phyloP scores from a whole-genome alignment of 2,113 vertebrate species.

The Castor canadensis region DNA sequence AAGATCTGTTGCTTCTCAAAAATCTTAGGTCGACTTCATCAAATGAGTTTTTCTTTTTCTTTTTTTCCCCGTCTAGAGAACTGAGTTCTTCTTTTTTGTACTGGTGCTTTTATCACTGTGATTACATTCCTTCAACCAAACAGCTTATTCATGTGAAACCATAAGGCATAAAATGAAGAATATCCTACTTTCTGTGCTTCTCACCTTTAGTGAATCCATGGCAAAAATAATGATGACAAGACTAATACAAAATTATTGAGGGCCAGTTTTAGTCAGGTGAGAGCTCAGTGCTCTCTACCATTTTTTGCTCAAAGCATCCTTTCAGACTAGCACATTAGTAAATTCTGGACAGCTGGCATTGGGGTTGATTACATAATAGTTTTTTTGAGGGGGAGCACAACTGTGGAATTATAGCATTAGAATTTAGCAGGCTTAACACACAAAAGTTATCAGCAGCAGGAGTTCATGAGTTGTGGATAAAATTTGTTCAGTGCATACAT shows the following conservation, averaged over 20 bases:
- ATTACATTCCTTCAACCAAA: background rate
- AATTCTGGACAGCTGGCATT: slow-evolving; percentile 44
- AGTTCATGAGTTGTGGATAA: slow-evolving; percentile 35
- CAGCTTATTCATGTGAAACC: background rate
- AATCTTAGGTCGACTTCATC: slow-evolving; percentile 17
- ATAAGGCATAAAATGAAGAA: background rate
- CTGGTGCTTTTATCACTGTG: slow-evolving; percentile 40
- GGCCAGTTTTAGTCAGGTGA: background rate
- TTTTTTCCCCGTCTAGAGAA: background rate
- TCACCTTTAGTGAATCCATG: background rate
- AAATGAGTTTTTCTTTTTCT: background rate
- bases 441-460: slow-evolving; percentile 60
- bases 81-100: background rate
- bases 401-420: slow-evolving; percentile 76
- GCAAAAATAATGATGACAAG: slow-evolving; percentile 32
- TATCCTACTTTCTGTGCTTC: background rate
- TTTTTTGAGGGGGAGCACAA: slow-evolving; percentile 17
- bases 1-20: slow-evolving; percentile 37
- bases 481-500: slow-evolving; percentile 34
- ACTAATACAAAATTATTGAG: background rate
- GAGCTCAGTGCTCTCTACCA: background rate
- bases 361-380: slow-evolving; percentile 48
- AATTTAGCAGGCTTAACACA: slow-evolving; percentile 70
- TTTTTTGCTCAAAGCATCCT: background rate
- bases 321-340: background rate